phyloP scores from a whole-genome alignment of 2,113 vertebrate genomes.

The Perccottus glenii region DNA sequence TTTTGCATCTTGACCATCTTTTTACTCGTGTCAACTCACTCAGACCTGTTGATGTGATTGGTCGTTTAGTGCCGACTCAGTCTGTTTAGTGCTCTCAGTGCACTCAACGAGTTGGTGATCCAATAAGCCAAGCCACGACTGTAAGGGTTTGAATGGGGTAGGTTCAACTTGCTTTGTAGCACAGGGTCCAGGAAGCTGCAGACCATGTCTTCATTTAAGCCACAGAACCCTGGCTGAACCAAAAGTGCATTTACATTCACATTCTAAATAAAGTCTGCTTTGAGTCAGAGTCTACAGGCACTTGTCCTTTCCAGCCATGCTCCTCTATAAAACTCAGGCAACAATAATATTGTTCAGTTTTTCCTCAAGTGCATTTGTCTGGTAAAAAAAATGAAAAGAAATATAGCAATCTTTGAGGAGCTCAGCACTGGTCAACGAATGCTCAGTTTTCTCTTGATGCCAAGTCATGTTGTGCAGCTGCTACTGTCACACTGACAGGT shows the following conservation, averaged over 20 bases:
- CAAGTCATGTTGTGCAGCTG: not conserved
- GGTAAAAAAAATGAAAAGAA: not conserved
- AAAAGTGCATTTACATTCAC: not conserved
- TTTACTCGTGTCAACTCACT: no score
- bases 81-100: no score
- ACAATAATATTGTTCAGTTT: not conserved
- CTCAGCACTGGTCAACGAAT: not conserved
- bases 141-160: not conserved
- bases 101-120: no score
- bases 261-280: not conserved
- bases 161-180: conserved; percentile 12
- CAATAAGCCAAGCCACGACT: no score
- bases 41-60: no score
- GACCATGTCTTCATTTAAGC: not conserved
- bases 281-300: not conserved
- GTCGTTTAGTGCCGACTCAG: no score
- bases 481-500: conserved; percentile 62
- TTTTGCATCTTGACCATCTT: no score
- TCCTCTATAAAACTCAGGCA: not conserved
- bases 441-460: not conserved
- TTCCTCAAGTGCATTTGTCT: conserved; percentile 25
- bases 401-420: conserved; percentile 7
- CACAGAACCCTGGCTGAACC: not conserved
- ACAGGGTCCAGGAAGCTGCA: not conserved
- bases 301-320: not conserved